Conservation (phyloP, 2,113 vertebrate genomes). For the Megatriorchis doriae region DNA sequence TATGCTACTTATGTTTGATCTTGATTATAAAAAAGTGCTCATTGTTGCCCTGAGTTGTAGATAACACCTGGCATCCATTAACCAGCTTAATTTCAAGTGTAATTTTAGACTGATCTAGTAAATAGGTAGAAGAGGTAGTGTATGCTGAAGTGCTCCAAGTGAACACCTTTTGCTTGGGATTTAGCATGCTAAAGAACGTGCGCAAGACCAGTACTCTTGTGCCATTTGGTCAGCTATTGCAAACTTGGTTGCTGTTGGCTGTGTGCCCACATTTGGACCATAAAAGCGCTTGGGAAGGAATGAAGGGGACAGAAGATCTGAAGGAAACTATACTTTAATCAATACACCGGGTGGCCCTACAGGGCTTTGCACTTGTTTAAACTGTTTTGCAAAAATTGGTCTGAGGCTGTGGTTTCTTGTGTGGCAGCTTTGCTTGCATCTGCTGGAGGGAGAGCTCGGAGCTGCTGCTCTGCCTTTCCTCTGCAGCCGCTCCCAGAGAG, state of each 20-base stretch:
- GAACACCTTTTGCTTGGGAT: not conserved
- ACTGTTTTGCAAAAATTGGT: not conserved
- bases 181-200: accelerated
- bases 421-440: not conserved
- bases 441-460: not conserved
- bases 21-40: not conserved
- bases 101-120: not conserved
- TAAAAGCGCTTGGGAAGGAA: not conserved
- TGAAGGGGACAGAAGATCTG: not conserved
- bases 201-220: not conserved
- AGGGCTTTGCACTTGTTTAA: not conserved
- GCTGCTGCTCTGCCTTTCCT: not conserved
- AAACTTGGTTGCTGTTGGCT: not conserved
- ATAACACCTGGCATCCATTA: not conserved
- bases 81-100: not conserved
- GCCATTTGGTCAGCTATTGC: not conserved
- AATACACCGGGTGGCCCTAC: not conserved
- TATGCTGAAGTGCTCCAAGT: not conserved
- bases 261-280: not conserved
- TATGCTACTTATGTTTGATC: slow-evolving; percentile 20
- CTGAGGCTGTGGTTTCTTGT: not conserved
- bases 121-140: not conserved
- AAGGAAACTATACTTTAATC: not conserved
- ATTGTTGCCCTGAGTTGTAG: not conserved
- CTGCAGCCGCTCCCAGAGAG: accelerated